These are phyloP conservation scores for Hiodon tergisus DNA, from an alignment of 2,113 vertebrate genomes.

Conservation along the genomic window DNA sequence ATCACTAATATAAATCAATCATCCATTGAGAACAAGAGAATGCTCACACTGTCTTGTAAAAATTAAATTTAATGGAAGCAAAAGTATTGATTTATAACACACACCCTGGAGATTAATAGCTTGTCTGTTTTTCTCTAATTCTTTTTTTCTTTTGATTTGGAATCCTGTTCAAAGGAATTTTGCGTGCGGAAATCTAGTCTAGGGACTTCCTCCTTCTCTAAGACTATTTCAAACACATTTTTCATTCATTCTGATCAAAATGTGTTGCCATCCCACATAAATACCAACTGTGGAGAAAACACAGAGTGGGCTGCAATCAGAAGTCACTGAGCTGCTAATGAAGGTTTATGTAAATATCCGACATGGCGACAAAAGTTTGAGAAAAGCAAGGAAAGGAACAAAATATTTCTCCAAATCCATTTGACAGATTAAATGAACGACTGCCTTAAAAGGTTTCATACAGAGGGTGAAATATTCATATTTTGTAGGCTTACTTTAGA, in stretches of 20 bases:
- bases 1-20: no score
- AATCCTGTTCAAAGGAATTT: background rate
- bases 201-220: background rate
- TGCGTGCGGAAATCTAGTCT: background rate
- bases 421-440: constrained; percentile 43
- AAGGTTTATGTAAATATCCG: constrained; percentile 27
- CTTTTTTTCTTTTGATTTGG: background rate
- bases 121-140: background rate
- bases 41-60: background rate
- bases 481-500: constrained; percentile 39
- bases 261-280: constrained; percentile 12
- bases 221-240: constrained; percentile 17
- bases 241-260: constrained; percentile 25
- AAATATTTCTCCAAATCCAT: constrained; percentile 31
- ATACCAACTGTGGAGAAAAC: constrained; percentile 12
- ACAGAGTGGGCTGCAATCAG: background rate
- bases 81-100: constrained; percentile 10
- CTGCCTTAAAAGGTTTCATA: constrained; percentile 53
- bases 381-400: constrained; percentile 34
- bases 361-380: constrained; percentile 16
- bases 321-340: constrained; percentile 25
- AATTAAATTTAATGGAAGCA: constrained; percentile 1
- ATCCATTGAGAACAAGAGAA: background rate
- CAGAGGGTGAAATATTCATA: constrained; percentile 57
- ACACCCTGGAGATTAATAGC: background rate